These are phyloP conservation scores for Drosophila azteca DNA, from an alignment of 1,140 invertebrate species.

Conservation along the genomic window DNA sequence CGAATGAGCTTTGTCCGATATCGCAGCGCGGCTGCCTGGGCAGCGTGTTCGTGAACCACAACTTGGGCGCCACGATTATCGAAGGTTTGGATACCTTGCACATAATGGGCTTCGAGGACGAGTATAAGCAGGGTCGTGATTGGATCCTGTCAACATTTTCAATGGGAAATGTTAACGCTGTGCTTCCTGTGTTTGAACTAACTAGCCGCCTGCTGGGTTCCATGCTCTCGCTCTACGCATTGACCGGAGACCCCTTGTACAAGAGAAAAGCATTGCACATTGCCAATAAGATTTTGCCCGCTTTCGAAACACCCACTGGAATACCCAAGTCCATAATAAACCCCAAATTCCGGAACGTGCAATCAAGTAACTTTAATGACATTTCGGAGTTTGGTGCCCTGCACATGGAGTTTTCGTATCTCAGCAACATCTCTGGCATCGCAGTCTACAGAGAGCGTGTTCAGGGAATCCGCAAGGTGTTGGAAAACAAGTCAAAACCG, in stretches of 20 bases:
- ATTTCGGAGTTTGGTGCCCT: constrained; percentile 98
- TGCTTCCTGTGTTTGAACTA: constrained; percentile 98
- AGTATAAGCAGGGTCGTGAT: constrained; percentile 94
- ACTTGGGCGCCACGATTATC: constrained; percentile 96
- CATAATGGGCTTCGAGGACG: constrained; percentile 97
- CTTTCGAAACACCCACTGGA: constrained; percentile 98
- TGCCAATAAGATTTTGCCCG: constrained; percentile 96
- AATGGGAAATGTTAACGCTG: constrained; percentile 91
- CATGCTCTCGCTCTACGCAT: constrained; percentile 93
- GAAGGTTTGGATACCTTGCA: constrained; percentile 98
- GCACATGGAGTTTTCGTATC: constrained; percentile 97
- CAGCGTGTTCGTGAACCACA: constrained; percentile 94
- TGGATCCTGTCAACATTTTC: constrained; percentile 95
- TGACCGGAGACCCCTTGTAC: constrained; percentile 98
- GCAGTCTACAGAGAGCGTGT: constrained; percentile 94
- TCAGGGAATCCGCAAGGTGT: constrained; percentile 90
- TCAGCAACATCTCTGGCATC: constrained; percentile 97
- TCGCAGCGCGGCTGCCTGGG: constrained; percentile 94
- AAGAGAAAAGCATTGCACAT: constrained; percentile 95
- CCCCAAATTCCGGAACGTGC: too few species aligned
- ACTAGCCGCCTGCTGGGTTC: constrained; percentile 99
- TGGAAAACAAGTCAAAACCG: constrained; percentile 93
- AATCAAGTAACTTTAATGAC: too few species aligned
- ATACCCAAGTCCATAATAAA: constrained; percentile 90
- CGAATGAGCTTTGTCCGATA: constrained; percentile 97